Conservation (phyloP, 1,140 invertebrate genomes). For the Maniola jurtina region DNA sequence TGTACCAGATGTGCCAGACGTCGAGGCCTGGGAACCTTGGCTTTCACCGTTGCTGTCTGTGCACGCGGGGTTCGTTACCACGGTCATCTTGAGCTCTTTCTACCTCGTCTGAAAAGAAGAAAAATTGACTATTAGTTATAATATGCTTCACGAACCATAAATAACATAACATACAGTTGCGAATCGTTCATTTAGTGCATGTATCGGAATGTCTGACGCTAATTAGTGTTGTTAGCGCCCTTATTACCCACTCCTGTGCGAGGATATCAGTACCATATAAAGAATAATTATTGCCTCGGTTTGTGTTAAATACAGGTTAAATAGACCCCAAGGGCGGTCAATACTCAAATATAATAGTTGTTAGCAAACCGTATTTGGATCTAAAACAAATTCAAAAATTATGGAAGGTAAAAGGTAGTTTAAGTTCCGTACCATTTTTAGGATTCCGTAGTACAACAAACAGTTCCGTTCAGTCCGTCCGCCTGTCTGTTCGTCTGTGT, state of each 20-base stretch:
- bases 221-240: slow-evolving; percentile 52
- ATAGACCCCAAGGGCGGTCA: slow-evolving; percentile 57
- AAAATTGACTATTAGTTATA: slow-evolving; percentile 6
- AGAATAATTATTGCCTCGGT: slow-evolving; percentile 67
- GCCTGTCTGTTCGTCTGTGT: too few relatives aligned
- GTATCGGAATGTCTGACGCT: slow-evolving; percentile 35
- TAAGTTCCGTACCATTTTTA: too few relatives aligned
- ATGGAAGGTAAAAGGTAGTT: not conserved
- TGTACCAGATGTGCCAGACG: slow-evolving; percentile 30
- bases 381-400: slow-evolving; percentile 1
- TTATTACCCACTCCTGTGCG: slow-evolving; percentile 44
- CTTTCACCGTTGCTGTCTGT: slow-evolving; percentile 43
- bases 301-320: slow-evolving; percentile 65
- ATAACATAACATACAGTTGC: slow-evolving; percentile 4
- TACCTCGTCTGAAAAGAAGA: slow-evolving; percentile 47
- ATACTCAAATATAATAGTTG: slow-evolving; percentile 21
- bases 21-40: slow-evolving; percentile 31
- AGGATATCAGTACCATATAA: slow-evolving; percentile 64
- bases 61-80: slow-evolving; percentile 71
- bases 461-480: too few relatives aligned
- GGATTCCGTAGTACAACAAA: too few relatives aligned
- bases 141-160: not conserved
- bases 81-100: slow-evolving; percentile 51
- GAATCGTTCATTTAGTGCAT: not conserved
- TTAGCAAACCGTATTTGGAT: not conserved